Percentiles rank a stretch among this genome's conserved stretches.
These are phyloP conservation scores for Dendrocincla tyrannina DNA, from an alignment of 2,797 vertebrate genomes.

Conservation along the genomic window DNA sequence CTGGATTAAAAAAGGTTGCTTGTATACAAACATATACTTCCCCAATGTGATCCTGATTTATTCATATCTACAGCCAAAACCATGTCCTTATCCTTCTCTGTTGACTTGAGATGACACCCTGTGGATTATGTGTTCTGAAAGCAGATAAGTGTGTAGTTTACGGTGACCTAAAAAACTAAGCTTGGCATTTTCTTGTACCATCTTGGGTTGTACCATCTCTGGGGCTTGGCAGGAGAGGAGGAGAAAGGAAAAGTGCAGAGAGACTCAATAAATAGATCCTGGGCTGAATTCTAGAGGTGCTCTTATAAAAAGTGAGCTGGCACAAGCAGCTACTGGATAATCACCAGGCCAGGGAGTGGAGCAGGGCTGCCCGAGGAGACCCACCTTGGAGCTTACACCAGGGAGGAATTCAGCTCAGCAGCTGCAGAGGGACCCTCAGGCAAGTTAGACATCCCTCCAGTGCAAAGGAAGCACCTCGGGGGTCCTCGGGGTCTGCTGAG, in stretches of 20 bases:
- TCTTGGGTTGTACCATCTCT: background rate
- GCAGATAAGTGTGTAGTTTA: constrained; percentile 23
- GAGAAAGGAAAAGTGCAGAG: constrained; percentile 19
- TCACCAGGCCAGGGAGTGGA: background rate
- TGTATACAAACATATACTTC: background rate
- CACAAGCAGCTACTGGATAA: constrained; percentile 17
- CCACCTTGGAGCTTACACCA: rapidly evolving
- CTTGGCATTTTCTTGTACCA: constrained; percentile 1
- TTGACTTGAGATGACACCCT: constrained; percentile 20
- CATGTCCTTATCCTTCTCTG: background rate
- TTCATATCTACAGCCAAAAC: background rate
- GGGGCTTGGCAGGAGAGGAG: background rate
- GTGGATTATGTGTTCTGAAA: constrained; percentile 20
- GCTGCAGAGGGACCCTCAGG: background rate
- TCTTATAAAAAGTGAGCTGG: background rate
- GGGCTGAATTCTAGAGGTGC: background rate
- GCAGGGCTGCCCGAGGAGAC: background rate
- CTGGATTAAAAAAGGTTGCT: background rate
- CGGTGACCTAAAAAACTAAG: constrained; percentile 36
- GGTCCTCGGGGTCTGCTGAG: background rate
- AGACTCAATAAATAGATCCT: constrained; percentile 1
- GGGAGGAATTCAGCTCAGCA: background rate
- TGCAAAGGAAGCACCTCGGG: background rate
- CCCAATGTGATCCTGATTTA: background rate
- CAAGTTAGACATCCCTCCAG: background rate